A percentile compares a stretch with the other conserved stretches of the same genome.
phyloP scores from a whole-genome alignment of 2,888 invertebrate genomes.

The Limenitis camilla region DNA sequence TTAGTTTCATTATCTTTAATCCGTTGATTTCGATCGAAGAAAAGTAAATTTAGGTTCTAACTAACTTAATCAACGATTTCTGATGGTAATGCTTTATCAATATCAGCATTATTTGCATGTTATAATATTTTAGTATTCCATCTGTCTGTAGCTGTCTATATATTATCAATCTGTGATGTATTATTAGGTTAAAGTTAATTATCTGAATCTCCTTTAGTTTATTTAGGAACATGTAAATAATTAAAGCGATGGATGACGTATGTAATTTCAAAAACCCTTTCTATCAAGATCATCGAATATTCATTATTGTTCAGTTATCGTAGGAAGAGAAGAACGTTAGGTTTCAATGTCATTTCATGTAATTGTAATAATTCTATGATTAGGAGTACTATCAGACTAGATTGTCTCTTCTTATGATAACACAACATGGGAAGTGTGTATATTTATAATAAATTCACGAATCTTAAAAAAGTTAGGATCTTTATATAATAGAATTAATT shows the following conservation, averaged over 20 bases:
- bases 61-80: not conserved
- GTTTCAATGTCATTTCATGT: too few species aligned
- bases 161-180: slow-evolving; percentile 65
- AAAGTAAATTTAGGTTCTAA: slow-evolving; percentile 57
- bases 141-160: not conserved
- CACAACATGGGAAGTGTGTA: not conserved
- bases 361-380: too few species aligned
- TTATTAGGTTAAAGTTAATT: slow-evolving; percentile 70
- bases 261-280: not conserved
- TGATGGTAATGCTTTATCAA: too few species aligned
- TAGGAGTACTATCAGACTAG: too few species aligned
- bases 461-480: too few species aligned
- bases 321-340: not conserved
- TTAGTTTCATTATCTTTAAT: too few species aligned
- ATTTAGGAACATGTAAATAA: slow-evolving; percentile 25
- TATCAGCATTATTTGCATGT: too few species aligned
- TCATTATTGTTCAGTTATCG: not conserved
- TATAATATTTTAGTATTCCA: not conserved
- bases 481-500: too few species aligned
- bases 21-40: slow-evolving; percentile 45
- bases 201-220: slow-evolving; percentile 48
- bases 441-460: not conserved
- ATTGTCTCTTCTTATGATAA: not conserved
- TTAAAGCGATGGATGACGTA: not conserved
- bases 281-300: not conserved